phyloP scores from a whole-genome alignment of 2,888 invertebrate species.

The Patella depressa region DNA sequence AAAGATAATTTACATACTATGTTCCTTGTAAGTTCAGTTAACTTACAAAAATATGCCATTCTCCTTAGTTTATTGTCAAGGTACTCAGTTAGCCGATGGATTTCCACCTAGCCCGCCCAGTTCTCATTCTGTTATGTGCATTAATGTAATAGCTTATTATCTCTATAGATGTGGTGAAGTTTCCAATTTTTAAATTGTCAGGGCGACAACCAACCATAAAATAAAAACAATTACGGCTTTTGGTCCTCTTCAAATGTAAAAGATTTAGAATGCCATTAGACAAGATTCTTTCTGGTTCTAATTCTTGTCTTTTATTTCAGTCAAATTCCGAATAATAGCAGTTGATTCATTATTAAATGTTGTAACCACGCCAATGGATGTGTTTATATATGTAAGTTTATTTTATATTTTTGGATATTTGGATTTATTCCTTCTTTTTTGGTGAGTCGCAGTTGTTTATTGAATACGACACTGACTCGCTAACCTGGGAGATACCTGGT shows the following conservation, averaged over 20 bases:
- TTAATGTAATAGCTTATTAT: not conserved
- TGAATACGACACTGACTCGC: too few relatives aligned
- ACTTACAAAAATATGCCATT: too few relatives aligned
- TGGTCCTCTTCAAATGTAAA: too few relatives aligned
- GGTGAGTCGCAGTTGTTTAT: too few relatives aligned
- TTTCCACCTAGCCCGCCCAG: not conserved
- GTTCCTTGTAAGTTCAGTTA: not conserved
- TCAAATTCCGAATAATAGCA: constrained; percentile 85
- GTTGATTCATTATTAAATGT: constrained; percentile 84
- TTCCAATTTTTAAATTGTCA: not conserved
- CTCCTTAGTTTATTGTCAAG: not conserved
- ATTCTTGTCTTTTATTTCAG: constrained; percentile 60
- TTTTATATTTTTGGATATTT: constrained; percentile 32
- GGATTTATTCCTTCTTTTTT: too few relatives aligned
- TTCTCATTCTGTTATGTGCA: too few relatives aligned
- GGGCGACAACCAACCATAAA: too few relatives aligned
- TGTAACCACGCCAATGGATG: constrained; percentile 75
- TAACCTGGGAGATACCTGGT: too few relatives aligned
- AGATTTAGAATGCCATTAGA: too few relatives aligned
- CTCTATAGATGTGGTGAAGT: not conserved
- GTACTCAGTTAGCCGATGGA: not conserved
- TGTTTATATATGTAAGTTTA: constrained; percentile 80
- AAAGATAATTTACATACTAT: not conserved
- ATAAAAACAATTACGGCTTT: too few relatives aligned
- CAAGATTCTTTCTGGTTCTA: not conserved